phyloP scores from a whole-genome alignment of 1,140 invertebrate species.

The Drosophila obscura region DNA sequence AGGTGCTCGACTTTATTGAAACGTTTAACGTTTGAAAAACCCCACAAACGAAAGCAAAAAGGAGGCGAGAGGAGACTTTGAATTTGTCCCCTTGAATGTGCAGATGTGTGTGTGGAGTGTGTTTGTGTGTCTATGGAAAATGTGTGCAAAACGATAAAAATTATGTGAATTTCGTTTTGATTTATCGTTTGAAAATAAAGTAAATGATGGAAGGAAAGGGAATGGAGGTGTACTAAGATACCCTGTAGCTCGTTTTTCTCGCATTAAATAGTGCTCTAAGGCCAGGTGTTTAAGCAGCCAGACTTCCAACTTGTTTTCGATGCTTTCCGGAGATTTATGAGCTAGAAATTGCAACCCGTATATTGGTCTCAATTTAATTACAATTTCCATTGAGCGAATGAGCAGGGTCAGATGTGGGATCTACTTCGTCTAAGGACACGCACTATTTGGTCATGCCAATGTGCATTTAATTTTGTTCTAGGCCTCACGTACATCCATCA shows the following conservation, averaged over 20 bases:
- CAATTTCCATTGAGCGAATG: slow-evolving; percentile 30
- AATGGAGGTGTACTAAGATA: background rate
- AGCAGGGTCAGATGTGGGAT: slow-evolving; percentile 7
- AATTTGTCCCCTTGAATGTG: no score
- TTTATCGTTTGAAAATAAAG: slow-evolving; percentile 50
- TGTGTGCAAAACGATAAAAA: slow-evolving; percentile 78
- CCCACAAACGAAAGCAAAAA: slow-evolving; percentile 19
- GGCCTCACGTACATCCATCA: slow-evolving; percentile 57
- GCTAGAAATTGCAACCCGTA: slow-evolving; percentile 21
- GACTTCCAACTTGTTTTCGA: background rate
- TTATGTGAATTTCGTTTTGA: slow-evolving; percentile 73
- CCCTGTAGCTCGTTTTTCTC: background rate
- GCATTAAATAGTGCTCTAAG: background rate
- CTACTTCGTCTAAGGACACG: slow-evolving; percentile 49
- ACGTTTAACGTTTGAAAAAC: slow-evolving; percentile 75
- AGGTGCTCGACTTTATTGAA: slow-evolving; percentile 82
- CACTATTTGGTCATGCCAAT: slow-evolving; percentile 65
- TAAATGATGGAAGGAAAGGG: background rate
- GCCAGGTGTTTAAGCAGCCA: no score
- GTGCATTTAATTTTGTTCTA: slow-evolving; percentile 62
- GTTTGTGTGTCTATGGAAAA: slow-evolving; percentile 65
- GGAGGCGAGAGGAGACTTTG: no score
- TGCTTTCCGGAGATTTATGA: slow-evolving; percentile 26
- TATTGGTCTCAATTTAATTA: slow-evolving; percentile 65
- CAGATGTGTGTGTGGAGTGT: background rate